Base-by-base conservation (phyloP, 2,797 vertebrate species). In the Poeciliopsis presidionis region DNA sequence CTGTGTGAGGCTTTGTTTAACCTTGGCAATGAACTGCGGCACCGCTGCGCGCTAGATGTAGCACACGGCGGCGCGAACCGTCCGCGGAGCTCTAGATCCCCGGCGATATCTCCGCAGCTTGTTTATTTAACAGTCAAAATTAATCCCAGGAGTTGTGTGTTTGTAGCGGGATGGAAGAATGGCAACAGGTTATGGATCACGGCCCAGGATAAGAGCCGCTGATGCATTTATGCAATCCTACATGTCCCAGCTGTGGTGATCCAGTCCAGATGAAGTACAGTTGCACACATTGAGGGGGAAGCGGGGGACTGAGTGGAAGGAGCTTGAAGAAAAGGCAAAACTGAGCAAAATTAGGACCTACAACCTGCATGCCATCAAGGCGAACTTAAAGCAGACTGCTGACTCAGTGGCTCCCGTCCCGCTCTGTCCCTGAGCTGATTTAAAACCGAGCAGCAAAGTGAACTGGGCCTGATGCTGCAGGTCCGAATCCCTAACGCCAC, bases 51-150 rank as follows among this genome's bases (percentile, higher is more conserved):
- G 6, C 65, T 74, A 43, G 78, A 18, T 70, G 69, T 61, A 76
- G 61, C 36, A 63, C 78, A 84, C 81, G 77, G 59, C 71, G 82
- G 83, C 77, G 4, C 78, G 80, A 46, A 76, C 83, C 25, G 22
- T 63, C 80, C 74, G 53, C 72, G 73, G 61, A 57, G 80, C 72
- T 80, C 57, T 51, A 88, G 89, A 93, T 91, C 79, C 79, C 78
- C 2, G 12, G 63, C 1, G 89, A 90, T 90, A 90, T 77, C 82
- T 25, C 18, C 65, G 69, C 25, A 57, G 73, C 69, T 16, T 84
- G 91, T 90, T 93, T 92, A 90, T 90, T 83, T 88, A 91, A 90
- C 71, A 82, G 74, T 86, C 72, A 46, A 49, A 83, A 87, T 84
- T 79, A 90, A 83, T 79, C 86, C 72, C 25, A 20, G 80, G 63